A percentile compares a stretch with the other conserved stretches of the same genome.
Conservation (phyloP, 1,140 invertebrate genomes). For the Lineus longissimus region DNA sequence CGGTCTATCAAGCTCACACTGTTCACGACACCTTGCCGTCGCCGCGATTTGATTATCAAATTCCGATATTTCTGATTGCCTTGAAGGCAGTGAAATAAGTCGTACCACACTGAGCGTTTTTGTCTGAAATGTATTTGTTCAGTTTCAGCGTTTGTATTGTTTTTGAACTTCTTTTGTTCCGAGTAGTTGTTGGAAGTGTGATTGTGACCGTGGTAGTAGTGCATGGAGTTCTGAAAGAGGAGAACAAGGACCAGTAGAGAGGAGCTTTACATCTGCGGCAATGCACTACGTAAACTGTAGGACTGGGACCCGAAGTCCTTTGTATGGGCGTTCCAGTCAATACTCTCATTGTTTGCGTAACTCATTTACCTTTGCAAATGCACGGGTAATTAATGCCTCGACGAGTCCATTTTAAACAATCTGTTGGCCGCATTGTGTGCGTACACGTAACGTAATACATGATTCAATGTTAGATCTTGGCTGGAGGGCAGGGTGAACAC, state of each 20-base stretch:
- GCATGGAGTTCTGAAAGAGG: not conserved
- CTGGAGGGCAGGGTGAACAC: too few species aligned
- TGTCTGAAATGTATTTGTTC: not conserved
- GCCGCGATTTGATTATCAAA: not conserved
- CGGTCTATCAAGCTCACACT: conserved; percentile 62
- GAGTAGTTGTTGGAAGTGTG: not conserved
- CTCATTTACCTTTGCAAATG: too few species aligned
- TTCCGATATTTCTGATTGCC: conserved; percentile 5
- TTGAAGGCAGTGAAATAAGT: conserved; percentile 8
- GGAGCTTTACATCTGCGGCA: too few species aligned
- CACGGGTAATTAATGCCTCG: too few species aligned
- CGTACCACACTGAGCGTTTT: conserved; percentile 3
- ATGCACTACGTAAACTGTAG: too few species aligned
- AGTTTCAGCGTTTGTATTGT: not conserved
- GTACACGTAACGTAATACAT: too few species aligned
- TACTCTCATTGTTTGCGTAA: too few species aligned
- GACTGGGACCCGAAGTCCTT: too few species aligned
- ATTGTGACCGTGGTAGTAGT: not conserved
- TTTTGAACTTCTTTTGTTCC: not conserved
- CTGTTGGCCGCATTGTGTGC: too few species aligned
- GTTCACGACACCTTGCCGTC: not conserved
- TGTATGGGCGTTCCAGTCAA: too few species aligned
- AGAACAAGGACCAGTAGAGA: not conserved
- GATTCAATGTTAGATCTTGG: too few species aligned
- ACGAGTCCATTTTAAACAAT: too few species aligned